These are phyloP conservation scores for Hippocampus zosterae DNA, from an alignment of 2,113 vertebrate species.

Conservation along the genomic window DNA sequence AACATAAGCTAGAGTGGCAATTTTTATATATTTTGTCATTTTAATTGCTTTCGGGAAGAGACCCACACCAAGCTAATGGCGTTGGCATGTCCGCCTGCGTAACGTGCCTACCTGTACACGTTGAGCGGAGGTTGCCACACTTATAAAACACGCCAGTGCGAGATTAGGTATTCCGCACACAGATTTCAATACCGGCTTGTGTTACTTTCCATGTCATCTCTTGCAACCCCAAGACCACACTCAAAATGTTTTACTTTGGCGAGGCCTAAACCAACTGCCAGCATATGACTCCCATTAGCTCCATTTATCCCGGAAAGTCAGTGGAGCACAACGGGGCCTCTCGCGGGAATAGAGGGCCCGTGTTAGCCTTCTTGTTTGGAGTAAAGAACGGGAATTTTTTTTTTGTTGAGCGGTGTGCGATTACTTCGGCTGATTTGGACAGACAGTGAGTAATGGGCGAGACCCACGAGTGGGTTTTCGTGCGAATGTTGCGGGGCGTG, in stretches of 20 bases:
- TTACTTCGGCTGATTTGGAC: slow-evolving; percentile 46
- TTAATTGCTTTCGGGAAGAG: slow-evolving; percentile 24
- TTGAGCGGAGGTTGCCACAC: slow-evolving; percentile 35
- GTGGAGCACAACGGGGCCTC: slow-evolving; percentile 61
- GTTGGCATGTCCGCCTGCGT: slow-evolving; percentile 38
- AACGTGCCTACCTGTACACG: slow-evolving; percentile 50
- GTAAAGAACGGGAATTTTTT: slow-evolving; percentile 42
- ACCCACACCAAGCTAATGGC: slow-evolving; percentile 44
- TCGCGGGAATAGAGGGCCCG: slow-evolving; percentile 35
- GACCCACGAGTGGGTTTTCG: slow-evolving; percentile 8
- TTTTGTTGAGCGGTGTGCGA: slow-evolving; percentile 47
- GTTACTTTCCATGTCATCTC: slow-evolving; percentile 26
- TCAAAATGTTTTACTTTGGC: slow-evolving; percentile 54
- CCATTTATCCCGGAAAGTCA: slow-evolving; percentile 63
- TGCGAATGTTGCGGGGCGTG: slow-evolving; percentile 14
- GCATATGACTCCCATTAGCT: slow-evolving; percentile 71
- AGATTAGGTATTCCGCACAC: not conserved
- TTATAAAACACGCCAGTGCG: slow-evolving; percentile 31
- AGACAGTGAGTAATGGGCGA: slow-evolving; percentile 47
- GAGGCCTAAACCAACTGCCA: slow-evolving; percentile 46
- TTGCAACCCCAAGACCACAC: slow-evolving; percentile 43
- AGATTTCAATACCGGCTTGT: not conserved
- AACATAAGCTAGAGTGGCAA: no score
- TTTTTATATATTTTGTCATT: no score
- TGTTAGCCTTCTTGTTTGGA: slow-evolving; percentile 31